Base-by-base conservation (phyloP, 2,113 vertebrate species). In the Ahaetulla prasina region DNA sequence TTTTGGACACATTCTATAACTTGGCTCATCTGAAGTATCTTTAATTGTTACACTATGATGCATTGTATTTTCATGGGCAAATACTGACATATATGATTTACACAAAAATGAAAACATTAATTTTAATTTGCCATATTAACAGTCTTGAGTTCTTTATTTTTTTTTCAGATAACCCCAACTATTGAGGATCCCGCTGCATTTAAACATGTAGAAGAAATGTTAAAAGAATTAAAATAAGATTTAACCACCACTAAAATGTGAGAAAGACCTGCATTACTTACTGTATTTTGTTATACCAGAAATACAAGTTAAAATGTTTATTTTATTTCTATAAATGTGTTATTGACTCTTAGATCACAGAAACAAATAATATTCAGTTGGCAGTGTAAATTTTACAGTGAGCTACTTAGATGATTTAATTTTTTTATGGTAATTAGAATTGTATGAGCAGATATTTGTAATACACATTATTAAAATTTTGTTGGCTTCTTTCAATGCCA, bases 161-260 rank as follows among this genome's bases (percentile, higher is more conserved):
- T 57, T 92, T 95, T 95, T 57, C 94, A 99, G 99, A 95, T 99
- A 89, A 98, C 98, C 57, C 97, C 99, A 4, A 99, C 99, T 39
- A 99, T 99, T 50, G 99, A 99, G 96, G 99, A 99, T 94, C 98
- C 99, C 4, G 96, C 92, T 0, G 98, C 98, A 47, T 99, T 99
- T 92, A 97, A 97, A 94, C 97, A 98, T 91, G 97, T 99, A 54
- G 98, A 99, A 97, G 97, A 96, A 92, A 95, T 97, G 60, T 94
- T 99, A 89, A 97, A 97, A 93, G 95, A 95, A 4, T 39, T 94
- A 93, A 94, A 57, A 35, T 96, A 89, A 97, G 68, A 55, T 60
- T 63, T 68, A 45, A 88, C 85, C 54, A 7, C 14, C 35, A 27
- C 47, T 53, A 20, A 63, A 80, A 7, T 2, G 30, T 88, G 8